Conservation (phyloP, 2,888 invertebrate species). For the Sialis lutaria region DNA sequence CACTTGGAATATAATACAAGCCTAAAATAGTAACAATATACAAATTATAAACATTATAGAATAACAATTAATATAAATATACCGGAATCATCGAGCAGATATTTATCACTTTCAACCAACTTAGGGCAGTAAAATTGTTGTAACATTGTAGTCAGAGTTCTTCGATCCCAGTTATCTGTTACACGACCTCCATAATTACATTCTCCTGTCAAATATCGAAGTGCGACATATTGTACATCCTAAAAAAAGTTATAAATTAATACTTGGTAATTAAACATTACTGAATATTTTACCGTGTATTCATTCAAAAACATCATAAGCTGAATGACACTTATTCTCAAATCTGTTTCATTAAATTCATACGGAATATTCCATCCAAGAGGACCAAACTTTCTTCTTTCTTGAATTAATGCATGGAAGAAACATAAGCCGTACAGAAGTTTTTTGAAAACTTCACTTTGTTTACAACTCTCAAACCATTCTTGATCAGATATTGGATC, state of each 20-base stretch:
- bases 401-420: slow-evolving; percentile 87
- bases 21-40: slow-evolving; percentile 24
- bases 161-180: slow-evolving; percentile 89
- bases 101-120: slow-evolving; percentile 42
- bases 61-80: slow-evolving; percentile 4
- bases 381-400: slow-evolving; percentile 79
- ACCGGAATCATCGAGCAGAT: slow-evolving; percentile 50
- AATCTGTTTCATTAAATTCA: slow-evolving; percentile 90
- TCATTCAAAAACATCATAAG: slow-evolving; percentile 73
- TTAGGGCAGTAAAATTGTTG: slow-evolving; percentile 58
- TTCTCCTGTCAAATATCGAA: slow-evolving; percentile 82
- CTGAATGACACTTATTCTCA: slow-evolving; percentile 76
- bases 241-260: slow-evolving; percentile 15
- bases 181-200: slow-evolving; percentile 94
- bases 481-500: slow-evolving; percentile 78
- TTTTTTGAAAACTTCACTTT: slow-evolving; percentile 61
- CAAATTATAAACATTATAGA: not conserved
- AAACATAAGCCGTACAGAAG: slow-evolving; percentile 79
- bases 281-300: slow-evolving; percentile 36
- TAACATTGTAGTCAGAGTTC: slow-evolving; percentile 69
- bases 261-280: not conserved
- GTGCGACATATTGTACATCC: slow-evolving; percentile 70
- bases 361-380: slow-evolving; percentile 93
- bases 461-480: slow-evolving; percentile 73
- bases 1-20: slow-evolving; percentile 52